Evolutionary conservation across 2,888 invertebrate species (phyloP).

Genomic region (Macrophya annulata): DNA sequence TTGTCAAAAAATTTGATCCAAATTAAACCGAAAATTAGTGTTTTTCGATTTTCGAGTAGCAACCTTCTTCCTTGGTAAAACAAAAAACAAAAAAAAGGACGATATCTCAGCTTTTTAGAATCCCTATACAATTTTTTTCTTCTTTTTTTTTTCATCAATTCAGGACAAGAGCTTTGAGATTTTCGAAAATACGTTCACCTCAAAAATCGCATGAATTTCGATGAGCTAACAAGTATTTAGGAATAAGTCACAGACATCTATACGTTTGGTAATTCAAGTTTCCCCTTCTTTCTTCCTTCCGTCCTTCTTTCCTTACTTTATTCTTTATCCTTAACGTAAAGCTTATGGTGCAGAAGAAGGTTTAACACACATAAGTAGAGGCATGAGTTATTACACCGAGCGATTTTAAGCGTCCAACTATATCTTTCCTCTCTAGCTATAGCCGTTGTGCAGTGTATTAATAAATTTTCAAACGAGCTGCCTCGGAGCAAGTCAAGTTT

Average conservation of each 20-base stretch:
- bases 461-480: slow-evolving; percentile 34
- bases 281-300: too few species aligned
- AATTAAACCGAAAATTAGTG: too few species aligned
- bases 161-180: too few species aligned
- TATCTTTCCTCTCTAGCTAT: neutral
- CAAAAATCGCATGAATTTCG: too few species aligned
- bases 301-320: neutral
- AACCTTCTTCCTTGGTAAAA: too few species aligned
- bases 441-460: slow-evolving; percentile 2
- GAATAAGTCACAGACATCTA: neutral
- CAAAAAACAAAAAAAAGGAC: too few species aligned
- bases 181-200: too few species aligned
- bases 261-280: neutral
- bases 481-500: neutral
- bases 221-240: neutral
- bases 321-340: neutral
- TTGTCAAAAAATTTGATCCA: too few species aligned
- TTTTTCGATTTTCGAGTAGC: too few species aligned
- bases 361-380: neutral
- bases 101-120: too few species aligned
- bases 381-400: slow-evolving; percentile 26
- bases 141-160: too few species aligned
- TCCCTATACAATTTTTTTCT: too few species aligned
- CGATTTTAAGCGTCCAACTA: neutral
- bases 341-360: neutral